Evolutionary conservation across 2,888 invertebrate genomes (phyloP).

Genomic region (Cheilosia soror): DNA sequence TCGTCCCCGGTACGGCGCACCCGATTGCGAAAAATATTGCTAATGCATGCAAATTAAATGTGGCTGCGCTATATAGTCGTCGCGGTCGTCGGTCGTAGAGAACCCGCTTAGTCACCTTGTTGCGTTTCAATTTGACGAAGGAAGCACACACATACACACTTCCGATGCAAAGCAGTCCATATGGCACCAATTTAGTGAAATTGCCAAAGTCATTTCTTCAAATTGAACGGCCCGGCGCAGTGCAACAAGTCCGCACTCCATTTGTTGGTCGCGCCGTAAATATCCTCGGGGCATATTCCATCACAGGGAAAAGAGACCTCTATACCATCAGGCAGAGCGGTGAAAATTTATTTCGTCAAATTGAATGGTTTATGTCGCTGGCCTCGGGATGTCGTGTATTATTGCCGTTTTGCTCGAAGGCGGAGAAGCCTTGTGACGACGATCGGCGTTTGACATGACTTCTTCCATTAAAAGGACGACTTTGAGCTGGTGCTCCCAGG

Average conservation of each 20-base stretch:
- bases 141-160: constrained; percentile 18
- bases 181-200: neutral
- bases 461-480: constrained; percentile 62
- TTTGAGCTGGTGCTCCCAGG: constrained; percentile 32
- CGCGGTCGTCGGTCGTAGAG: neutral
- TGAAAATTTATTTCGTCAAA: constrained; percentile 74
- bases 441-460: constrained; percentile 61
- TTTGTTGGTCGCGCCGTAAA: constrained; percentile 56
- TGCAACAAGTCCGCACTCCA: constrained; percentile 65
- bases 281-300: constrained; percentile 58
- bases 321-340: constrained; percentile 14
- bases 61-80: constrained; percentile 10
- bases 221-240: constrained; percentile 1
- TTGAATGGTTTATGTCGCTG: constrained; percentile 70
- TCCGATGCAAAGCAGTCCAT: constrained; percentile 40
- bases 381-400: constrained; percentile 67
- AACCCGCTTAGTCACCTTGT: constrained; percentile 63
- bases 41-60: constrained; percentile 82
- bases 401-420: constrained; percentile 65
- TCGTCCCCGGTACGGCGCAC: constrained; percentile 63
- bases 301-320: constrained; percentile 39
- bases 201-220: constrained; percentile 10
- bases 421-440: constrained; percentile 26
- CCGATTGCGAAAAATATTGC: constrained; percentile 80
- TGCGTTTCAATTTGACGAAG: constrained; percentile 40